Evolutionary conservation across 2,797 vertebrate species (phyloP), one percentile per base, ranked within the genome.

Genomic region (Argentina silus): DNA sequence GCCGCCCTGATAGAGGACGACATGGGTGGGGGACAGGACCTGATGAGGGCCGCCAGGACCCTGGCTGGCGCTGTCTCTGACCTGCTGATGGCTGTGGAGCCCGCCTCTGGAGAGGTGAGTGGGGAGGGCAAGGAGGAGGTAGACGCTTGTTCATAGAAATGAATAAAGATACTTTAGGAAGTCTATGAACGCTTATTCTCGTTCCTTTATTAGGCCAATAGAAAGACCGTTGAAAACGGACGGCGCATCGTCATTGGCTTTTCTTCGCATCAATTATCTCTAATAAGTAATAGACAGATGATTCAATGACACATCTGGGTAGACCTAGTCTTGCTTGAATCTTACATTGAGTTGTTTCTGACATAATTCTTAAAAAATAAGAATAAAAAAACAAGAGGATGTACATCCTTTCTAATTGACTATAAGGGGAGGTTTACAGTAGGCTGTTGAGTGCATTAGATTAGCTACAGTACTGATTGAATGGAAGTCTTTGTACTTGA

Each of bases 1-100:
- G 98, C 98, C 0, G 98, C 98, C 0, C 93, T 99, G 74, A 97
- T 98, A 95, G 98, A 99, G 11, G 97, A 99, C 0, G 97, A 98
- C 0, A 93, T 98, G 72, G 97, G 96, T 62, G 98, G 96, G 12
- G 97, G 98, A 4, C 97, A 96, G 67, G 95, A 98, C 77, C 94
- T 99, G 61, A 93, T 99, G 90, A 95, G 95, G 81, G 98, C 98
- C 0, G 98, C 98, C 6, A 92, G 97, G 83, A 98, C 96, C 0
- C 90, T 99, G 0, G 97, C 98, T 0, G 91, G 96, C 1, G 98
- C 98, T 0, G 97, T 99, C 50, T 98, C 97, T 0, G 98, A 99
- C 83, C 87, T 99, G 76, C 93, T 99, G 67, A 98, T 96, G 84
- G 97, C 98, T 0, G 98, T 99, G 82, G 97, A 99, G 66, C 98